Evolutionary conservation across 2,797 vertebrate species (phyloP).

Genomic region (Sebastes vulpes): DNA sequence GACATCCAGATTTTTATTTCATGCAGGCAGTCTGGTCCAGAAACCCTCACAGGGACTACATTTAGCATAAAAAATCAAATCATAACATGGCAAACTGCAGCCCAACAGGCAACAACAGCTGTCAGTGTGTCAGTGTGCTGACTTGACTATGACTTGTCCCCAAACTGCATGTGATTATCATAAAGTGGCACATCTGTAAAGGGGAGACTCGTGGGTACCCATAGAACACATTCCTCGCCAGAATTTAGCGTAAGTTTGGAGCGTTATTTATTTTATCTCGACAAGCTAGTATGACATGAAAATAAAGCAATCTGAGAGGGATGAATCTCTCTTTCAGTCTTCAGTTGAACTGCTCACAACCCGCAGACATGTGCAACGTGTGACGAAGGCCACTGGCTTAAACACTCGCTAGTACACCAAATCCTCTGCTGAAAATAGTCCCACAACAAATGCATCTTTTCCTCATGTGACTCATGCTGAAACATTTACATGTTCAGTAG

Average conservation of each 20-base stretch:
- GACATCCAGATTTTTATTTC: too few species aligned
- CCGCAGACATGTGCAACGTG: background rate
- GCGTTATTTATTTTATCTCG: background rate
- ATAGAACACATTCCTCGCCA: background rate
- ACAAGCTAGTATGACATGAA: background rate
- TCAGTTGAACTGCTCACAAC: background rate
- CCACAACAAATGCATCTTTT: background rate
- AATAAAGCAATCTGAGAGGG: background rate
- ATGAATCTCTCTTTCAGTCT: background rate
- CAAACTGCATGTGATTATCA: background rate
- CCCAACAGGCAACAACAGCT: background rate
- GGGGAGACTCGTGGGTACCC: background rate
- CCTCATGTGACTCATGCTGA: conserved; percentile 4
- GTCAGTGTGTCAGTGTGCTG: background rate
- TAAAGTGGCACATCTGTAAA: background rate
- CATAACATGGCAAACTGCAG: background rate
- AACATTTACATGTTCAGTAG: background rate
- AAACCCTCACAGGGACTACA: background rate
- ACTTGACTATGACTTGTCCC: background rate
- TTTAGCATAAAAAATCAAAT: background rate
- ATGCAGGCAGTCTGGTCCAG: background rate
- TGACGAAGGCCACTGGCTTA: background rate
- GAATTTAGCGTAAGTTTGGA: background rate
- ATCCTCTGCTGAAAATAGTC: background rate
- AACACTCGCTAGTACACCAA: background rate